Percentiles rank a stretch among this genome's conserved stretches.
These are phyloP conservation scores for Dicranocentrus wangi DNA, from an alignment of 2,888 invertebrate genomes.

Conservation along the genomic window DNA sequence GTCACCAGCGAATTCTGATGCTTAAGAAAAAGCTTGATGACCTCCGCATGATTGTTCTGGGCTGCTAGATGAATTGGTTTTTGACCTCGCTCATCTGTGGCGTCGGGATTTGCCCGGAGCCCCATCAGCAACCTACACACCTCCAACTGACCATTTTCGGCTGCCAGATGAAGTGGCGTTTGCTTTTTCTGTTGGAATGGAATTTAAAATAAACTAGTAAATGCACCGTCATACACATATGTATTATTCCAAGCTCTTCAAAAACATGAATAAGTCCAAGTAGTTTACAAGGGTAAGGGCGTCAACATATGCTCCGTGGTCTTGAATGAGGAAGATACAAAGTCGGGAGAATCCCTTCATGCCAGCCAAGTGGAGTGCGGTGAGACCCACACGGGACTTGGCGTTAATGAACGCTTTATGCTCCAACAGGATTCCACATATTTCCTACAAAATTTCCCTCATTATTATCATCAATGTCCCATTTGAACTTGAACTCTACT, in stretches of 20 bases:
- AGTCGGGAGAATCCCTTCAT: conserved; percentile 94
- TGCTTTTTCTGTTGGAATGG: conserved; percentile 83
- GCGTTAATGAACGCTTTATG: conserved; percentile 99
- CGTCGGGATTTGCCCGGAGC: conserved; percentile 95
- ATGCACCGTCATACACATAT: not conserved
- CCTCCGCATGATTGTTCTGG: conserved; percentile 98
- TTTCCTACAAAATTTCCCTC: conserved; percentile 66
- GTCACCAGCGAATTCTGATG: conserved; percentile 94
- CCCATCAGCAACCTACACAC: conserved; percentile 93
- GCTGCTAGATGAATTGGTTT: conserved; percentile 98
- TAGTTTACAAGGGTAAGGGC: conserved; percentile 86
- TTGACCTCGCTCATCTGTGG: conserved; percentile 95
- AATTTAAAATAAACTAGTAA: not conserved
- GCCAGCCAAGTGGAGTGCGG: conserved; percentile 89
- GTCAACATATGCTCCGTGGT: conserved; percentile 95
- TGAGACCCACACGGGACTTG: conserved; percentile 80
- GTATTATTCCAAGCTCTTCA: too few species aligned
- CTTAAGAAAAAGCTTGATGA: conserved; percentile 97
- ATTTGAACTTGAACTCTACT: too few species aligned
- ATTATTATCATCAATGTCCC: too few species aligned
- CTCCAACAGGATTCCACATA: conserved; percentile 87
- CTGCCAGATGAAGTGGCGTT: conserved; percentile 97
- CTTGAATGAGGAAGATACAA: conserved; percentile 93
- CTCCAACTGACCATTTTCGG: conserved; percentile 95
- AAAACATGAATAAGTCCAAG: too few species aligned